These are phyloP conservation scores for Numenius phaeopus DNA, from an alignment of 2,797 vertebrate species.

Conservation along the genomic window DNA sequence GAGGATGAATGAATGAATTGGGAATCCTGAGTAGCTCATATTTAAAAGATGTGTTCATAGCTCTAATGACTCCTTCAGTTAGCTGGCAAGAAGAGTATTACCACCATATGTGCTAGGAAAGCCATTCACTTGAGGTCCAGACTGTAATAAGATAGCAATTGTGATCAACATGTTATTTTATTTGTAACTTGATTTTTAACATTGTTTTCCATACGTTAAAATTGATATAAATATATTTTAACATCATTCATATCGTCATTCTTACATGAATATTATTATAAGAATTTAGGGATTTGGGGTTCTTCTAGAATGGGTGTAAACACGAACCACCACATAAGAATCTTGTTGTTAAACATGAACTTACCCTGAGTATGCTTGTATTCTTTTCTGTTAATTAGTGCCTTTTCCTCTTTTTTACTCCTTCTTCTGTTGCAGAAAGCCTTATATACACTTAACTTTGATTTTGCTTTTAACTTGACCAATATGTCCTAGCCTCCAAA, in stretches of 20 bases:
- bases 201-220: background rate
- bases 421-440: background rate
- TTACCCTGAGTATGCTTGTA: background rate
- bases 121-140: background rate
- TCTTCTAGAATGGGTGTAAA: background rate
- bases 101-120: background rate
- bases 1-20: background rate
- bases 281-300: rapidly evolving
- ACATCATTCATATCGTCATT: background rate
- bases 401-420: background rate
- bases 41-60: background rate
- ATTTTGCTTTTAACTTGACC: background rate
- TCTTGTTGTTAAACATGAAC: background rate
- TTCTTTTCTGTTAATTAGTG: background rate
- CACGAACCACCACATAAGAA: background rate
- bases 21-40: background rate
- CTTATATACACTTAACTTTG: background rate
- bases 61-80: background rate
- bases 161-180: too few relatives aligned
- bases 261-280: background rate
- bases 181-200: background rate
- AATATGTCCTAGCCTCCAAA: background rate
- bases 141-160: background rate
- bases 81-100: background rate
- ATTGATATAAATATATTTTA: background rate